Conservation (phyloP, 2,113 vertebrate genomes). For the Otus sunia region DNA sequence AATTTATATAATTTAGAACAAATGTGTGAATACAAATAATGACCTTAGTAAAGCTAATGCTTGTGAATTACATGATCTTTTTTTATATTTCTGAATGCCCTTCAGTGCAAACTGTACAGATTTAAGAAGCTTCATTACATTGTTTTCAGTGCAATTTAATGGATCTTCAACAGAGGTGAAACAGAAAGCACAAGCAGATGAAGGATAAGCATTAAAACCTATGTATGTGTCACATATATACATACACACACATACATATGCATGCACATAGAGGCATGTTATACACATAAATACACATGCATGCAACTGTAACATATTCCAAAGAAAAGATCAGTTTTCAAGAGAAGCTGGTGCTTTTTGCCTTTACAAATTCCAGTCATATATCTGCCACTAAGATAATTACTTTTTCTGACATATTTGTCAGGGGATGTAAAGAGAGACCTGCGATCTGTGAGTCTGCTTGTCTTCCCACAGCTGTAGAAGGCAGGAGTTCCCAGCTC, state of each 20-base stretch:
- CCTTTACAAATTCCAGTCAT: background rate
- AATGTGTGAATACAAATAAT: background rate
- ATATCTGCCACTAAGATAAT: background rate
- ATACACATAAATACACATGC: background rate
- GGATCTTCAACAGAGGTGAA: background rate
- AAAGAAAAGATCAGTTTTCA: background rate
- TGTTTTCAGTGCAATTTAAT: background rate
- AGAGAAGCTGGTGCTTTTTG: background rate
- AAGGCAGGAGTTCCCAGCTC: background rate
- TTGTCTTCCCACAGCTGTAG: background rate
- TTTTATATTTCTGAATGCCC: background rate
- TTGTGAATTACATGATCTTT: background rate
- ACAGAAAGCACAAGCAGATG: background rate
- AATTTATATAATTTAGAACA: background rate
- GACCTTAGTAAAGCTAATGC: background rate
- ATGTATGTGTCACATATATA: background rate
- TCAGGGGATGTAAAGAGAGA: background rate
- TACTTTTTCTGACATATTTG: background rate
- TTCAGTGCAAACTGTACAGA: background rate
- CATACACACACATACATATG: fast-evolving
- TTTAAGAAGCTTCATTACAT: background rate
- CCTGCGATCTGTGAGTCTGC: background rate
- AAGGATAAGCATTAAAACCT: background rate
- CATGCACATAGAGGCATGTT: background rate
- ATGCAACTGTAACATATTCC: background rate